Conservation (phyloP, 2,113 vertebrate genomes). For the Arothron firmamentum region DNA sequence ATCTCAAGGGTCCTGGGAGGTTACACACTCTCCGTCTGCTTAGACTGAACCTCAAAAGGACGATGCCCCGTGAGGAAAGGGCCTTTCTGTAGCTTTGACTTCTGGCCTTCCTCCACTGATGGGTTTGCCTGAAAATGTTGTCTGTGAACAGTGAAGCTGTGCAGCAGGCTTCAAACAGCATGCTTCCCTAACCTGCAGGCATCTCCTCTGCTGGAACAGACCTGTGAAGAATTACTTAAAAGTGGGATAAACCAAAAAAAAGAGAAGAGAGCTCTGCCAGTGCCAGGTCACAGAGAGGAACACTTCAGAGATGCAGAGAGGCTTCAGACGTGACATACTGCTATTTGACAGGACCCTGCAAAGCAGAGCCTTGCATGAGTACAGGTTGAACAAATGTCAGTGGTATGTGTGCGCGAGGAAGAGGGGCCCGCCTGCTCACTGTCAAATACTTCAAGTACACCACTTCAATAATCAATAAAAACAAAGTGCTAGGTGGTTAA, state of each 20-base stretch:
- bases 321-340: constrained; percentile 42
- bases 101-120: constrained; percentile 2
- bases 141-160: constrained; percentile 5
- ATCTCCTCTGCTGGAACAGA: constrained; percentile 55
- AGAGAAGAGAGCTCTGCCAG: constrained; percentile 6
- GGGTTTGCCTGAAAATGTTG: constrained; percentile 4
- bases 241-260: constrained; percentile 34
- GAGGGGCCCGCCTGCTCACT: constrained; percentile 32
- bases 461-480: constrained; percentile 40
- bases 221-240: constrained; percentile 68
- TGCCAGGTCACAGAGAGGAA: constrained; percentile 52
- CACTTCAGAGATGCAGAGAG: constrained; percentile 23
- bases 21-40: background rate
- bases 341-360: constrained; percentile 57
- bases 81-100: constrained; percentile 12
- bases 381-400: constrained; percentile 36
- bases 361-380: constrained; percentile 36
- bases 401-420: constrained; percentile 41
- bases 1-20: background rate
- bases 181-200: constrained; percentile 34
- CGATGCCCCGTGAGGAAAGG: background rate
- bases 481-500: constrained; percentile 20
- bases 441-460: constrained; percentile 33
- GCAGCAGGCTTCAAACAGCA: constrained; percentile 26
- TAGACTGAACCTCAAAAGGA: background rate